phyloP scores from a whole-genome alignment of 2,797 vertebrate species.

The Falco columbarius region DNA sequence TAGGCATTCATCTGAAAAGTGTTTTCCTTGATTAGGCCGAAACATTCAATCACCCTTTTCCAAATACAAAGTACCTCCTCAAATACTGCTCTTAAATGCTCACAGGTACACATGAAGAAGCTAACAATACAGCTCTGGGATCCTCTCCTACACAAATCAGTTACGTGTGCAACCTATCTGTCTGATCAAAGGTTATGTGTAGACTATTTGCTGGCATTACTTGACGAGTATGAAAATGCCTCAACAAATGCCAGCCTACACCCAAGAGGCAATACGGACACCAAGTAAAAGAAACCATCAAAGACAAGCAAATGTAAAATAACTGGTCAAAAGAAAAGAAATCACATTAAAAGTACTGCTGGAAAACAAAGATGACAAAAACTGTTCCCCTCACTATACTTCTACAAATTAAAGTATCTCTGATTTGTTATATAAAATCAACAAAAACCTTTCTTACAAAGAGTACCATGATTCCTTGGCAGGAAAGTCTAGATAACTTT shows the following conservation, averaged over 20 bases:
- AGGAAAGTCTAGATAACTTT: not conserved
- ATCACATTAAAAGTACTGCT: not conserved
- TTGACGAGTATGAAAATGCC: not conserved
- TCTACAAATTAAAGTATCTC: not conserved
- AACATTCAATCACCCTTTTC: not conserved
- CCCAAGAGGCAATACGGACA: not conserved
- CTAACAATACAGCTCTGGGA: not conserved
- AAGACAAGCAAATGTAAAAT: not conserved
- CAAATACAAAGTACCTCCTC: not conserved
- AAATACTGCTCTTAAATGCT: not conserved
- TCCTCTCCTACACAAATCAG: not conserved
- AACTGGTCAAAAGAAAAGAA: not conserved
- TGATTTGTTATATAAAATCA: not conserved
- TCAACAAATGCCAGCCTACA: not conserved
- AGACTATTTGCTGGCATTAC: not conserved
- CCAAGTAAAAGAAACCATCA: not conserved
- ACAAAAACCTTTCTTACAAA: not conserved
- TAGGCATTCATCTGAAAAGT: not conserved
- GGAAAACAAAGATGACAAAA: not conserved
- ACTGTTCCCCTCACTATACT: not conserved
- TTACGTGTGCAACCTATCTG: not conserved
- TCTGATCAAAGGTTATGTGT: not conserved
- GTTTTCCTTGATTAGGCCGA: not conserved
- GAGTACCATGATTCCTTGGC: not conserved
- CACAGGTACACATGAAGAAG: fast-evolving